Conservation (phyloP, 2,797 vertebrate genomes). For the Tokudaia tokunoshimensis region DNA sequence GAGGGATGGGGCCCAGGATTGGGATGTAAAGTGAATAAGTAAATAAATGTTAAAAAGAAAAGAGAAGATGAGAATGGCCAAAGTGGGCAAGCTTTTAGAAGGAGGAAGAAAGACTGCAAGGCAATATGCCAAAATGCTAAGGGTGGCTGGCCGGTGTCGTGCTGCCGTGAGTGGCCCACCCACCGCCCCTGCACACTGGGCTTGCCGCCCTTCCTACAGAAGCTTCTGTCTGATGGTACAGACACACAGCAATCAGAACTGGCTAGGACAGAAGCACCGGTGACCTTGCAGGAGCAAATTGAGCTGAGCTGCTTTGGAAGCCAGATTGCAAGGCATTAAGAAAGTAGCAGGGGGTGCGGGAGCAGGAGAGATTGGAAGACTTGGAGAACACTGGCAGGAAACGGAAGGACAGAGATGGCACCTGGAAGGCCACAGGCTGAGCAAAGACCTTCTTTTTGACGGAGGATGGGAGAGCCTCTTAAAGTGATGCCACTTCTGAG, state of each 20-base stretch:
- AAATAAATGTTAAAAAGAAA: not conserved
- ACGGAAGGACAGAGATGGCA: constrained; percentile 56
- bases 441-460: constrained; percentile 43
- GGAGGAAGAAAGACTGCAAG: constrained; percentile 69
- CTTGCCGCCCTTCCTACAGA: constrained; percentile 31
- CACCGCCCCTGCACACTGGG: not conserved
- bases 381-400: constrained; percentile 71
- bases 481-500: constrained; percentile 50
- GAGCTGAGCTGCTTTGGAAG: constrained; percentile 31
- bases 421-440: constrained; percentile 65
- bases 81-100: not conserved
- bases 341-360: constrained; percentile 77
- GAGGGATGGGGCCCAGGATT: not conserved
- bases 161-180: not conserved
- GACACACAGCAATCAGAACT: constrained; percentile 59
- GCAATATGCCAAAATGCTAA: not conserved
- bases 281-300: constrained; percentile 77
- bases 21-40: not conserved
- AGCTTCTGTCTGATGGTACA: constrained; percentile 59
- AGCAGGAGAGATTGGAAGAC: constrained; percentile 11
- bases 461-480: constrained; percentile 22
- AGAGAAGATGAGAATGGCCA: not conserved
- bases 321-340: constrained; percentile 84
- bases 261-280: constrained; percentile 65
- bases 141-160: not conserved